Evolutionary conservation across 1,140 invertebrate genomes (phyloP), one percentile per base, ranked within the genome.

Genomic region (Stegodyphus mimosarum): DNA sequence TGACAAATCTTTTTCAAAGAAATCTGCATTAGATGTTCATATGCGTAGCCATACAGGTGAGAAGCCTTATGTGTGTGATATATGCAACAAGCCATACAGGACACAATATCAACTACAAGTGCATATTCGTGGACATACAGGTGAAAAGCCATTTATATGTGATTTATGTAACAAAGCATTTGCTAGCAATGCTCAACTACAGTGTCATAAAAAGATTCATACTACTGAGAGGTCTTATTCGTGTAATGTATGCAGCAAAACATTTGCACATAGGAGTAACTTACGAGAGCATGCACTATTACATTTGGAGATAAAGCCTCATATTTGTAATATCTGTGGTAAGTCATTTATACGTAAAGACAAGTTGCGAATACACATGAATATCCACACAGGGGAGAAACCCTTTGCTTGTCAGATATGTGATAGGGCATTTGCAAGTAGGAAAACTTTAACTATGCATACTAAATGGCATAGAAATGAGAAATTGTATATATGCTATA

Each of bases 381-480:
- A n/a, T n/a, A n/a, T n/a, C n/a, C 66, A 67, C n/a, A 17, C 66
- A 6, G 66, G 66, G 7, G 15, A 67, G n/a, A 67, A 67, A 17
- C 66, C 66, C n/a, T 67, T 67, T 67, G 66, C 15, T n/a, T 67
- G 66, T 17, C 15, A 67, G n/a, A 67, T 67, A 17, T 67, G 66
- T 33, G 7, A 67, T 33, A 67, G n/a, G n/a, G 66, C 15, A 33
- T 67, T 67, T 67, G 6, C 7, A 9, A 15, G n/a, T 17, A 67
- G 7, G n/a, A 33, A 33, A 67, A 7, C 7, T 67, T 67, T 67
- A 17, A 67, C 15, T 9, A 17, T 17, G 6, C 66, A 67, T 33
- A 7, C n/a, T 7, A 15, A n/a, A 33, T 9, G 7, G 7, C 66
- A 67, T 17, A 67, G 15, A 9, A n/a, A n/a, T 9, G 66, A 67